Evolutionary conservation across 1,140 invertebrate species (phyloP).

Genomic region (Ceratosolen fusciceps): DNA sequence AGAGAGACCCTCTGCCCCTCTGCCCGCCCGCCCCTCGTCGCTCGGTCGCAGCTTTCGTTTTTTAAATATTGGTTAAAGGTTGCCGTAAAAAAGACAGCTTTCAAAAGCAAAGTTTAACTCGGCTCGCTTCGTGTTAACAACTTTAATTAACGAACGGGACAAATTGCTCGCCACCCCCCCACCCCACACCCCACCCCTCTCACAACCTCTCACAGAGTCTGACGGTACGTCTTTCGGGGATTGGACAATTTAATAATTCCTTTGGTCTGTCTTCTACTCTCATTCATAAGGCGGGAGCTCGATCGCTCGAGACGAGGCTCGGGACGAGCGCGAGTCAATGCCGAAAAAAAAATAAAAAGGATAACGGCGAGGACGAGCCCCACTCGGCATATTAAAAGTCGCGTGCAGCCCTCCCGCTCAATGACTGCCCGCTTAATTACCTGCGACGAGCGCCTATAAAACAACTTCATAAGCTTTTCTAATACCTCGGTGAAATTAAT

Average conservation of each 20-base stretch:
- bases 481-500: neutral
- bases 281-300: neutral
- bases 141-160: constrained; percentile 24
- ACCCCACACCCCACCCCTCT: no score
- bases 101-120: neutral
- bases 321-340: neutral
- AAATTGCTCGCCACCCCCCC: constrained; percentile 11
- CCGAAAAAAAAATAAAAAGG: neutral
- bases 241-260: neutral
- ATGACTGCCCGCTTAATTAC: neutral
- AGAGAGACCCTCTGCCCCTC: no score
- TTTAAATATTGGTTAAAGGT: neutral
- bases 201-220: no score
- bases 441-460: neutral
- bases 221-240: neutral
- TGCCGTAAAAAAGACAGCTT: neutral
- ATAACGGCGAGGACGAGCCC: neutral
- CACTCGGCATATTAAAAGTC: constrained; percentile 15
- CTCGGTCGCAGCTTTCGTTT: neutral
- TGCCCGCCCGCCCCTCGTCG: no score
- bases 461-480: neutral
- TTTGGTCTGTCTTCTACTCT: neutral
- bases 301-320: neutral
- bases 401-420: neutral
- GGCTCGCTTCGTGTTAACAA: neutral